Percentiles rank a stretch among this genome's conserved stretches.
phyloP scores from a whole-genome alignment of 1,140 invertebrate genomes.

The Trachymyrmex cornetzi region DNA sequence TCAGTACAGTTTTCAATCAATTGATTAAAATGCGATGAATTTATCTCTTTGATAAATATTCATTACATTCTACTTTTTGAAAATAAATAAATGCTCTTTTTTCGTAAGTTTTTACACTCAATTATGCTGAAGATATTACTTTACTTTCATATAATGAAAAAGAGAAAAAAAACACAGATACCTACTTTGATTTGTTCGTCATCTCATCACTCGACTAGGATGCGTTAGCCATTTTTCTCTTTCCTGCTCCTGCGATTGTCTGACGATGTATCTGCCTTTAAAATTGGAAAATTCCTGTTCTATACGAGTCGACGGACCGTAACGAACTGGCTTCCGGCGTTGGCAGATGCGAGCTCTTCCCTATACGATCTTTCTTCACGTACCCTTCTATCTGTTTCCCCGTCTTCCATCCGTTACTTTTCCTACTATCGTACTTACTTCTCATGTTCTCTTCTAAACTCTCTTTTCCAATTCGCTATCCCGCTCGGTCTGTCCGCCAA shows the following conservation, averaged over 20 bases:
- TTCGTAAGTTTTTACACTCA: neutral
- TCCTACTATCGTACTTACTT: slow-evolving; percentile 60
- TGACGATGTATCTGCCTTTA: slow-evolving; percentile 74
- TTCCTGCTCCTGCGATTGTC: neutral
- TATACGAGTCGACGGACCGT: slow-evolving; percentile 65
- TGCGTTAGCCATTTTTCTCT: slow-evolving; percentile 6
- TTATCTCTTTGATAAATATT: neutral
- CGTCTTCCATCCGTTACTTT: slow-evolving; percentile 29
- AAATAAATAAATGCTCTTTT: neutral
- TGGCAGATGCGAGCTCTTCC: slow-evolving; percentile 53
- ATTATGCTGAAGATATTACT: neutral
- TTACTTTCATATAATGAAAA: neutral
- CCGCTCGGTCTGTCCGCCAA: neutral
- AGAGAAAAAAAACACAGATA: neutral
- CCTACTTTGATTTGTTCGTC: slow-evolving; percentile 7
- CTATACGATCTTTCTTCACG: slow-evolving; percentile 38
- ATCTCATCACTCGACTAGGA: slow-evolving; percentile 70
- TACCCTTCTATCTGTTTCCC: slow-evolving; percentile 44
- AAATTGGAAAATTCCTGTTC: slow-evolving; percentile 77
- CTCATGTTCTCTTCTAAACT: slow-evolving; percentile 67
- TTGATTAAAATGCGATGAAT: neutral
- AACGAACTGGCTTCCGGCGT: slow-evolving; percentile 68
- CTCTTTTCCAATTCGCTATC: slow-evolving; percentile 56
- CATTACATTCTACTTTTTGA: neutral
- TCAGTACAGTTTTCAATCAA: neutral